Percentiles rank a stretch among this genome's conserved stretches.
These are phyloP conservation scores for Spondyliosoma cantharus DNA, from an alignment of 2,797 vertebrate species.

Conservation along the genomic window DNA sequence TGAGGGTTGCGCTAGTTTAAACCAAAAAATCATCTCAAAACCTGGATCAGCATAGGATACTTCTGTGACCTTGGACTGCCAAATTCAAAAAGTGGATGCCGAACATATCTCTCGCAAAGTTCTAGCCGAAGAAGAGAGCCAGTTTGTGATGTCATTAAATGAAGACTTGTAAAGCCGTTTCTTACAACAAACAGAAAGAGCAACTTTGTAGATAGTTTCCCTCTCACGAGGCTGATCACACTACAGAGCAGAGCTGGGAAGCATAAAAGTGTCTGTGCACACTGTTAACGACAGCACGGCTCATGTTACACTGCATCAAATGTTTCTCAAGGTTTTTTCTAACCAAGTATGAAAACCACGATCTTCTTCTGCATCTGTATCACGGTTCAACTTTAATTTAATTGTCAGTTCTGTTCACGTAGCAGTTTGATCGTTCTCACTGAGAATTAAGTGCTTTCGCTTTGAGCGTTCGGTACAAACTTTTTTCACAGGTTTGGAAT, in stretches of 20 bases:
- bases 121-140: constrained; percentile 21
- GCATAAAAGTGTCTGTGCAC: background rate
- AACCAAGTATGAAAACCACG: background rate
- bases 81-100: constrained; percentile 42
- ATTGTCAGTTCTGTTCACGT: background rate
- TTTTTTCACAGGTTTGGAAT: constrained; percentile 9
- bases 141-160: constrained; percentile 27
- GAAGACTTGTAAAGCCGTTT: constrained; percentile 20
- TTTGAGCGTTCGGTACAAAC: background rate
- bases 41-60: constrained; percentile 52
- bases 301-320: background rate
- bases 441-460: background rate
- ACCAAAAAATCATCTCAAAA: constrained; percentile 67
- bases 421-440: background rate
- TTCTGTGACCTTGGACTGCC: constrained; percentile 62
- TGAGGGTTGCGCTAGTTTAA: constrained; percentile 65
- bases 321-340: background rate
- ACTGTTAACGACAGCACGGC: background rate
- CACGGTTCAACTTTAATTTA: background rate
- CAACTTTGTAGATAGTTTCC: constrained; percentile 29
- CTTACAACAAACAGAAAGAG: constrained; percentile 18
- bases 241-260: background rate
- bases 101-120: constrained; percentile 43
- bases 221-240: constrained; percentile 4
- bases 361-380: background rate